Conservation (phyloP, 2,888 invertebrate species). For the Apodemia mormo region DNA sequence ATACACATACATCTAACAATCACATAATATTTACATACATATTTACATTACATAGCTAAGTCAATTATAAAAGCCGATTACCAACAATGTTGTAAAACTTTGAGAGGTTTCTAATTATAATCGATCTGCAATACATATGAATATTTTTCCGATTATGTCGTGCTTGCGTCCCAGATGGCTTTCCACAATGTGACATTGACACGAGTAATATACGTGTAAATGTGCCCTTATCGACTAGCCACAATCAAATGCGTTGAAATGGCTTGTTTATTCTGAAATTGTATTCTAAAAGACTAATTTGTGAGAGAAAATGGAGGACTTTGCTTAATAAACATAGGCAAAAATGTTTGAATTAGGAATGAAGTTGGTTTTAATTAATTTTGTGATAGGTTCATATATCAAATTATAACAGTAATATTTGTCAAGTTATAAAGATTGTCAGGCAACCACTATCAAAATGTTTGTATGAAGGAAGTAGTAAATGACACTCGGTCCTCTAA, state of each 20-base stretch:
- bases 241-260: conserved; percentile 18
- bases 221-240: conserved; percentile 14
- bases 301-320: background rate
- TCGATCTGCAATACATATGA: background rate
- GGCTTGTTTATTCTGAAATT: conserved; percentile 15
- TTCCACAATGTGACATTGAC: conserved; percentile 18
- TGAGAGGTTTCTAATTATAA: conserved; percentile 18
- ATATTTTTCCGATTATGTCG: conserved; percentile 14
- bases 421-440: too few relatives aligned
- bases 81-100: background rate
- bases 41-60: background rate
- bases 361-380: too few relatives aligned
- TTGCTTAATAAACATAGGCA: background rate
- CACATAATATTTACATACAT: background rate
- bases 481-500: too few relatives aligned
- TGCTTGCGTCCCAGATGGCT: conserved; percentile 8
- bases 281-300: conserved; percentile 10
- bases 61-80: conserved; percentile 13
- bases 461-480: too few relatives aligned
- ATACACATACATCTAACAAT: background rate
- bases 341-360: background rate
- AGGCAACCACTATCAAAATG: too few relatives aligned
- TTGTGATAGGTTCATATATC: too few relatives aligned
- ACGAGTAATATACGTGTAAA: conserved; percentile 18
- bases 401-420: too few relatives aligned